Evolutionary conservation across 2,888 invertebrate species (phyloP).

Genomic region (Plebejus anna): DNA sequence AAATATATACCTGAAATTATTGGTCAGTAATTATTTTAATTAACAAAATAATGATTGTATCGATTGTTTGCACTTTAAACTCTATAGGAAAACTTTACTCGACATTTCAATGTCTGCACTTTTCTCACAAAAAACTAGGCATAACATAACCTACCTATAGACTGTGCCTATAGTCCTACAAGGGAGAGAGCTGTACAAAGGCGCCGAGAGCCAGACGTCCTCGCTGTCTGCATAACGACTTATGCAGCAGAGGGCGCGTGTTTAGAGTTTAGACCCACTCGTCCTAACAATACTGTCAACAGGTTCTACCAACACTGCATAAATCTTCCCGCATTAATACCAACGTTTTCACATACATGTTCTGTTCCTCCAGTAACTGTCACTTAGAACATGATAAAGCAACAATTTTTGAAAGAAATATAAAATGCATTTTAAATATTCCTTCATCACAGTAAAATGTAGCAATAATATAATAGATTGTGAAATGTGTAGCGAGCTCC

Average conservation of each 20-base stretch:
- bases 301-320: constrained; percentile 8
- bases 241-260: not conserved
- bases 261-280: not conserved
- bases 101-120: not conserved
- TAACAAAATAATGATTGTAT: not conserved
- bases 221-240: constrained; percentile 16
- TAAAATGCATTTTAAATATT: not conserved
- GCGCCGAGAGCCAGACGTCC: constrained; percentile 19
- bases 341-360: not conserved
- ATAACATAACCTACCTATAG: not conserved
- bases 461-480: too few relatives aligned
- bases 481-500: too few relatives aligned
- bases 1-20: too few relatives aligned
- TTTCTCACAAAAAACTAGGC: not conserved
- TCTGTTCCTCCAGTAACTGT: not conserved
- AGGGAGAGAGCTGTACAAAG: not conserved
- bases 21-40: too few relatives aligned
- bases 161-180: not conserved
- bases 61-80: not conserved
- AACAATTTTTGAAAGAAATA: not conserved
- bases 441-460: too few relatives aligned
- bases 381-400: not conserved
- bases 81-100: not conserved
- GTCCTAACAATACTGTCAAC: constrained; percentile 20
- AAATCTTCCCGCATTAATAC: constrained; percentile 16